Base-by-base conservation (phyloP, 2,113 vertebrate genomes). In the Osmerus mordax region DNA sequence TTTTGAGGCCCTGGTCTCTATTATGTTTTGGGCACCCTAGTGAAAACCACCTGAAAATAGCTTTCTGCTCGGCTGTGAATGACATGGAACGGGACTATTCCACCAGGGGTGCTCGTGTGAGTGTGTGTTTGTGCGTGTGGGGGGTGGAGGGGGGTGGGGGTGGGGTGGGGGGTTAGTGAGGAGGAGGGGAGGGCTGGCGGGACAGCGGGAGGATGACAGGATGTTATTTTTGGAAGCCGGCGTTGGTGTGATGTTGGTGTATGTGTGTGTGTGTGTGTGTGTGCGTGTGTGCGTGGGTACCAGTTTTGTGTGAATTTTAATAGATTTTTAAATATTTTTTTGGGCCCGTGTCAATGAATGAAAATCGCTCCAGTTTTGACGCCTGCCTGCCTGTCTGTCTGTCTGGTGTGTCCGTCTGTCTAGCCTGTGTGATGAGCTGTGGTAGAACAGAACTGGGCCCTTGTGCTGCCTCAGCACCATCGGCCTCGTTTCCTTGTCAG, bases 41-140 rank as follows among this genome's bases (percentile, higher is more conserved):
- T 41, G 28, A 65, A 70, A 75, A 11, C 2, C n/a, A 64, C n/a
- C 36, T 60, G 62, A 55, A 74, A 78, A 78, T 78, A 67, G 67
- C 67, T 52, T 74, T 56, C 55, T 47, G 55, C 47, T 60, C 32
- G 2, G 25, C 60, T 59, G 25, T 61, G 67, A 54, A 61, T 62
- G 59, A 13, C 56, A 63, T 67, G 53, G 41, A 19, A 56, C 19
- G 41, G 61, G 36, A 18, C 16, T 64, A 15, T 3, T 69, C 65
- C 59, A 23, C 19, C n/a, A 59, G 73, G 73, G 74, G 29, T 28
- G 25, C 25, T 28, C 2, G 25, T 28, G 25, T 3, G 25, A 2
- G 2, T 28, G 25, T 3, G 25, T 0, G 65, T 53, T 23, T 23
- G 32, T 79, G 25, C 6, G 18, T 61, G 65, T 63, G 68, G 71